Base-by-base conservation (phyloP, 2,888 invertebrate genomes). In the Cordilura impudica region DNA sequence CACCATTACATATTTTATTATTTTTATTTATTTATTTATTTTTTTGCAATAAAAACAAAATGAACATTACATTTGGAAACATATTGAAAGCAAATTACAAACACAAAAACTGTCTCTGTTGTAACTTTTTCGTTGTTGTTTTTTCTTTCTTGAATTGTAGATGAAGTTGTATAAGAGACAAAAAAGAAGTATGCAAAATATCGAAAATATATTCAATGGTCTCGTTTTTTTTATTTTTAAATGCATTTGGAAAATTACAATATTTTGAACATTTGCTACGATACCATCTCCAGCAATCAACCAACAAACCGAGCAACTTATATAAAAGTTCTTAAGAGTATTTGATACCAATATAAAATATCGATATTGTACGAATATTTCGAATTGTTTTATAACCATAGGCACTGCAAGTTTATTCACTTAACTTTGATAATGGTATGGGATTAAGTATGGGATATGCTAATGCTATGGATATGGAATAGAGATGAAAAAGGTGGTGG, bases 11-110 rank as follows among this genome's bases (percentile, higher is more conserved):
- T 10, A 39, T 39, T n/a, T n/a, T 39, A 4, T 39, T 39, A n/a
- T 2, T 39, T 39, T 39, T 39, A n/a, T n/a, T 12, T 39, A 31
- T 31, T 31, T 31, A 31, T 10, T 10, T 39, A 39, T 39, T n/a
- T n/a, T n/a, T n/a, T 35, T 31, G n/a, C 35, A n/a, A 39, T 39
- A 47, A 69, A 66, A 21, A 47, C 10, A n/a, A 16, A 29, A 56
- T 26, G 26, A 4, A 26, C 16, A 39, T 23, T 53, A 43, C 16
- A 60, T 31, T 45, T 74, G 18, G 45, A 75, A 70, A 10, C 53
- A 51, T 71, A 70, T 71, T 53, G 63, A 65, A 76, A 63, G 26
- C 16, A 76, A 71, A 76, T 76, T 56, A 71, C 47, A 69, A 18
- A 43, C 29, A 65, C 47, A 71, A 39, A n/a, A 39, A 39, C 3